These are phyloP conservation scores for Chinchilla lanigera DNA, from an alignment of 2,113 vertebrate species.

Conservation along the genomic window DNA sequence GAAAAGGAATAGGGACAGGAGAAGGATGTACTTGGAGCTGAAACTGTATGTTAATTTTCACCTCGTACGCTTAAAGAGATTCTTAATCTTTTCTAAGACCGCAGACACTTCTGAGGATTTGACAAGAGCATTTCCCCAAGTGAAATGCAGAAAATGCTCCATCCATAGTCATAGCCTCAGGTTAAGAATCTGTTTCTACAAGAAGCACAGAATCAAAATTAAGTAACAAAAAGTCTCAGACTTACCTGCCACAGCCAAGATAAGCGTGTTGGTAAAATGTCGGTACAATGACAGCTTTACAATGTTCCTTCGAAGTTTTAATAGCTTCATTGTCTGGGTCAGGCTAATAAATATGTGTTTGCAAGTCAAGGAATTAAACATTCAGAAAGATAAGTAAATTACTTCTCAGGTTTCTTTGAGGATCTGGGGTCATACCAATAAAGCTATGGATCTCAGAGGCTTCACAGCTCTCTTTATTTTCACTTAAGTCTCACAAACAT, in stretches of 20 bases:
- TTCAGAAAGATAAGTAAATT: constrained; percentile 61
- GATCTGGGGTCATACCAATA: neutral
- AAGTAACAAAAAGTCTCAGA: constrained; percentile 51
- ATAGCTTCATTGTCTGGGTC: constrained; percentile 95
- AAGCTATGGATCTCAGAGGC: neutral
- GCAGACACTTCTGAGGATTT: constrained; percentile 25
- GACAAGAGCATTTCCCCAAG: constrained; percentile 35
- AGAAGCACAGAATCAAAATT: neutral
- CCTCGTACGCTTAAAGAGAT: neutral
- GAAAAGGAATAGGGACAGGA: constrained; percentile 18
- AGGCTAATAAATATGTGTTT: constrained; percentile 97
- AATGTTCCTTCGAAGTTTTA: constrained; percentile 95
- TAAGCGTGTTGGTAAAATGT: constrained; percentile 98
- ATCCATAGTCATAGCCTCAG: neutral
- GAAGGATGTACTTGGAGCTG: neutral
- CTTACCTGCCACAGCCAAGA: constrained; percentile 96
- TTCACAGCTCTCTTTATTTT: neutral
- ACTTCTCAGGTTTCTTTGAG: constrained; percentile 42
- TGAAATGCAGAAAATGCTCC: constrained; percentile 36
- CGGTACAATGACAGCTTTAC: constrained; percentile 97
- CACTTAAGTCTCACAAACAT: constrained; percentile 12
- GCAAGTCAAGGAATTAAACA: constrained; percentile 90
- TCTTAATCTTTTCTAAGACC: constrained; percentile 6
- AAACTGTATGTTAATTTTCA: constrained; percentile 34
- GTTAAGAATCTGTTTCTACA: constrained; percentile 45